phyloP scores from a whole-genome alignment of 2,113 vertebrate genomes.

The Syrrhaptes paradoxus region DNA sequence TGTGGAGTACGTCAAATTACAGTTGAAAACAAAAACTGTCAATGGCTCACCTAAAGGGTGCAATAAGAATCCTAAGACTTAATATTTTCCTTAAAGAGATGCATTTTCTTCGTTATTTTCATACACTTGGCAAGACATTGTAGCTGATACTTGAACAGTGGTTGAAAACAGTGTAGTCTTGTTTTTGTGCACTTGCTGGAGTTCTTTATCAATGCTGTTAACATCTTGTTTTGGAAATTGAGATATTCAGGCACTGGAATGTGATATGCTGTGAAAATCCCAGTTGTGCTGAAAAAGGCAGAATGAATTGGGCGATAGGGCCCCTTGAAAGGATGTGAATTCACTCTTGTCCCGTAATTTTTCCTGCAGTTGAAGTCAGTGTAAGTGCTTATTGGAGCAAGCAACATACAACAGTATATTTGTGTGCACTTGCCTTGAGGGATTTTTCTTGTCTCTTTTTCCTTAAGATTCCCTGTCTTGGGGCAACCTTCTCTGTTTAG shows the following conservation, averaged over 20 bases:
- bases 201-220: not conserved
- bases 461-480: not conserved
- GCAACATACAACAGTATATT: not conserved
- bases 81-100: not conserved
- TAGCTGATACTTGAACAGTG: not conserved
- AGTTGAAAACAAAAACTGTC: not conserved
- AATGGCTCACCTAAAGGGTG: not conserved
- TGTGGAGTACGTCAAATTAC: not conserved
- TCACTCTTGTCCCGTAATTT: not conserved
- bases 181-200: not conserved
- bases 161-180: not conserved
- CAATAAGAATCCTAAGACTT: not conserved
- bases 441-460: not conserved
- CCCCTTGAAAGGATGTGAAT: not conserved
- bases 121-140: not conserved
- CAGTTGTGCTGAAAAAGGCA: not conserved
- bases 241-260: not conserved
- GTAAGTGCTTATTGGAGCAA: constrained; percentile 19
- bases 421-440: not conserved
- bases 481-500: not conserved
- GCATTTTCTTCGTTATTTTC: not conserved
- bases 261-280: not conserved
- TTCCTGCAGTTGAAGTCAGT: not conserved
- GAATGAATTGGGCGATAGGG: not conserved
- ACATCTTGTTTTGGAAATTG: constrained; percentile 13